phyloP scores from a whole-genome alignment of 2,888 invertebrate species.

The Pilophorus perplexus region DNA sequence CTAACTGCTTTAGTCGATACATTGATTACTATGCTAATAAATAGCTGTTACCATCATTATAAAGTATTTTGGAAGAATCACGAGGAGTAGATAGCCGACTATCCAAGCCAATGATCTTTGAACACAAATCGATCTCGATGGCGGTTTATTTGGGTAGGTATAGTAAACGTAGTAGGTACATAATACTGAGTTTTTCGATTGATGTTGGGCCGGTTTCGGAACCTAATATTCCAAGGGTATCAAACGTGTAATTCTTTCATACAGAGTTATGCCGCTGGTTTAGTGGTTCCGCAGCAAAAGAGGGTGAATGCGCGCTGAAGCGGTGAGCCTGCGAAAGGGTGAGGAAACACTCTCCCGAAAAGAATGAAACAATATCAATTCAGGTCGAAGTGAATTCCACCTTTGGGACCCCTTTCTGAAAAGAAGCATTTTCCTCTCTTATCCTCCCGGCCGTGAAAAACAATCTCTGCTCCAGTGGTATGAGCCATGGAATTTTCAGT shows the following conservation, averaged over 20 bases:
- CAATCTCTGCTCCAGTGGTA: not conserved
- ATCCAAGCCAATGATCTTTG: too few species aligned
- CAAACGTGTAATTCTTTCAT: conserved; percentile 11
- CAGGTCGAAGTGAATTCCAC: conserved; percentile 14
- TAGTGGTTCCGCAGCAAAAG: not conserved
- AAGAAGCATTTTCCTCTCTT: not conserved
- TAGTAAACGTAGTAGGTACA: too few species aligned
- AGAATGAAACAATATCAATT: conserved; percentile 22
- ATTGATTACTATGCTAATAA: too few species aligned
- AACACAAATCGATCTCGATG: too few species aligned
- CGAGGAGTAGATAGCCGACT: too few species aligned
- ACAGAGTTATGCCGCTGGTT: conserved; percentile 8
- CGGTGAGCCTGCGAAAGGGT: conserved; percentile 2
- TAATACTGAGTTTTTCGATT: too few species aligned
- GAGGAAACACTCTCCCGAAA: conserved; percentile 19
- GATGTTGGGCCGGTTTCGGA: too few species aligned
- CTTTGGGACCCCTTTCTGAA: conserved; percentile 7
- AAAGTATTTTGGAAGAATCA: too few species aligned
- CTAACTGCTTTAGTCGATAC: too few species aligned
- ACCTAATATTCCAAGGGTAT: too few species aligned
- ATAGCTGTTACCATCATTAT: too few species aligned
- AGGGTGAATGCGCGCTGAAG: not conserved
- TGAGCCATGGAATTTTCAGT: conserved; percentile 7
- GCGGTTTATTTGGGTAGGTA: too few species aligned
- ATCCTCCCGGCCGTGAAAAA: not conserved